Evolutionary conservation across 1,140 invertebrate genomes (phyloP).

Genomic region (Araneus ventricosus): DNA sequence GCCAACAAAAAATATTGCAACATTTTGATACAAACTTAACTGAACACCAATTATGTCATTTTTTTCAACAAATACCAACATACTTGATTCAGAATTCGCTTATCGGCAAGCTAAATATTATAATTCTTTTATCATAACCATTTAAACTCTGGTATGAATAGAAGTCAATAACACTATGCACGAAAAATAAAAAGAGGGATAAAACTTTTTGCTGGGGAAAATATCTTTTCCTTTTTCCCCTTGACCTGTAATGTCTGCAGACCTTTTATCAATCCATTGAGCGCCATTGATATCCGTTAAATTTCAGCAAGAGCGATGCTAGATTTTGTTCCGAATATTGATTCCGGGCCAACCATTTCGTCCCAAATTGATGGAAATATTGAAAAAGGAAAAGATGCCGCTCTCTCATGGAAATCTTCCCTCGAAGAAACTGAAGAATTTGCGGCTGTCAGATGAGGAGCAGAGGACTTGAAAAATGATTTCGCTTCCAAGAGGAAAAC

Average conservation of each 20-base stretch:
- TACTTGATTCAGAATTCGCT: no score
- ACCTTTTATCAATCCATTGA: constrained; percentile 48
- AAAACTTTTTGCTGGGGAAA: not conserved
- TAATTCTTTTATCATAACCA: not conserved
- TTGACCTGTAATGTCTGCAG: constrained; percentile 4
- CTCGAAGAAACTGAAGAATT: constrained; percentile 50
- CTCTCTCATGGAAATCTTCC: constrained; percentile 39
- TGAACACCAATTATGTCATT: no score
- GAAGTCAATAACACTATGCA: constrained; percentile 23
- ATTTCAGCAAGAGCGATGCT: constrained; percentile 18
- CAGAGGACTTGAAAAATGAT: constrained; percentile 65
- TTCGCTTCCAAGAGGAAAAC: constrained; percentile 18
- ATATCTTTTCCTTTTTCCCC: not conserved
- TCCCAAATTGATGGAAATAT: not conserved
- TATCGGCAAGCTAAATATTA: not conserved
- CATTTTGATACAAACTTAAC: no score
- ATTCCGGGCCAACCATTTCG: constrained; percentile 12
- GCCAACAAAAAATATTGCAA: no score
- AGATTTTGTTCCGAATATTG: constrained; percentile 53
- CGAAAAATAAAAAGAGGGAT: not conserved
- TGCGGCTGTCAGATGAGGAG: constrained; percentile 55
- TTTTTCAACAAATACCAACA: no score
- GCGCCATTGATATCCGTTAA: constrained; percentile 54
- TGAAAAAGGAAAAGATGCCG: constrained; percentile 24
- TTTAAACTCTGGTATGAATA: not conserved